These are phyloP conservation scores for Atta cephalotes DNA, from an alignment of 1,140 invertebrate species.

Conservation along the genomic window DNA sequence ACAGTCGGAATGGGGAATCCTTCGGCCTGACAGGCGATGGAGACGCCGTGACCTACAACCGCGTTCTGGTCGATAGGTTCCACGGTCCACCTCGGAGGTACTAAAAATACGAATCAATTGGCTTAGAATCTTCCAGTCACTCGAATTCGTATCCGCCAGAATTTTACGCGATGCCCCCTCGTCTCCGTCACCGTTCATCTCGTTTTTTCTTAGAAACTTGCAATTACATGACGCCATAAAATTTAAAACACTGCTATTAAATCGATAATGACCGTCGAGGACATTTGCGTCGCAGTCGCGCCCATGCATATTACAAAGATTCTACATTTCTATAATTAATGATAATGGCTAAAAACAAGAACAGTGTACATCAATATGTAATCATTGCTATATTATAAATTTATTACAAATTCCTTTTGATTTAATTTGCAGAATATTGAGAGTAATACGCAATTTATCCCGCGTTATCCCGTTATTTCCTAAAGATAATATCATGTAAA, in stretches of 20 bases:
- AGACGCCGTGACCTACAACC: slow-evolving; percentile 93
- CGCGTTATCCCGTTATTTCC: slow-evolving; percentile 25
- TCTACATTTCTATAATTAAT: slow-evolving; percentile 2
- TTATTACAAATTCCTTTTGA: slow-evolving; percentile 27
- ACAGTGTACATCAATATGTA: neutral
- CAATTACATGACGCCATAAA: neutral
- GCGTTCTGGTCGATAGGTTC: slow-evolving; percentile 95
- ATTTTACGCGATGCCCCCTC: slow-evolving; percentile 40
- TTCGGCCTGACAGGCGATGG: slow-evolving; percentile 95
- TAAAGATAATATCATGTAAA: slow-evolving; percentile 35
- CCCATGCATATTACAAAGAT: neutral
- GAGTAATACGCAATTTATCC: slow-evolving; percentile 17
- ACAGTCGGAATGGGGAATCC: slow-evolving; percentile 95
- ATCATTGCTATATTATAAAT: slow-evolving; percentile 23
- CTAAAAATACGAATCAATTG: slow-evolving; percentile 87
- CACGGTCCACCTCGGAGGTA: slow-evolving; percentile 96
- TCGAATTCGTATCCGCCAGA: slow-evolving; percentile 39
- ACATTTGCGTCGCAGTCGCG: neutral
- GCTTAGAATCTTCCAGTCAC: slow-evolving; percentile 70
- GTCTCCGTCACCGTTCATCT: slow-evolving; percentile 59
- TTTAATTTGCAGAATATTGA: slow-evolving; percentile 26
- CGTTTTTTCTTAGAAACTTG: neutral
- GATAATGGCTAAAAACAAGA: slow-evolving; percentile 1
- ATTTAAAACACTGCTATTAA: neutral
- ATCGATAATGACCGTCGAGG: neutral